Percentiles rank a stretch among this genome's conserved stretches.
Evolutionary conservation across 2,888 invertebrate species (phyloP).

Genomic region (Drosophila recens): DNA sequence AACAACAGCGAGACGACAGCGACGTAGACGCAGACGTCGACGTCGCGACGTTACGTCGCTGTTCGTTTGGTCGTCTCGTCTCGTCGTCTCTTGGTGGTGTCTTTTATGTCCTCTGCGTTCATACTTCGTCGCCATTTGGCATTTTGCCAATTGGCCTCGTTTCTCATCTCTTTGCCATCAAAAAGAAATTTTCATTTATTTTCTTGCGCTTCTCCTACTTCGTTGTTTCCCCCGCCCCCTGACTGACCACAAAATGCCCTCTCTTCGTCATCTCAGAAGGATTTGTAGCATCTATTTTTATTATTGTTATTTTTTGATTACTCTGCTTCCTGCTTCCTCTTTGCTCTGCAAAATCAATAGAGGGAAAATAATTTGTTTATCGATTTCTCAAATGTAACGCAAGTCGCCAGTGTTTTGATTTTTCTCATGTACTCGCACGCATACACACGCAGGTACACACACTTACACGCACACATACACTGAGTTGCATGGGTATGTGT

Average conservation of each 20-base stretch:
- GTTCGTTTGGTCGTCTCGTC: conserved; percentile 40
- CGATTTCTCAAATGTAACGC: conserved; percentile 74
- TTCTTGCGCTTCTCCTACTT: conserved; percentile 29
- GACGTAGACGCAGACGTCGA: conserved; percentile 27
- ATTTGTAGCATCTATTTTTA: conserved; percentile 19
- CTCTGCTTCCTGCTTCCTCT: conserved; percentile 12
- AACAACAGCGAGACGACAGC: conserved; percentile 43
- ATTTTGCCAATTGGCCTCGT: conserved; percentile 84
- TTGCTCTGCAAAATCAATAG: conserved; percentile 65
- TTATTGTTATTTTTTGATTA: conserved; percentile 7
- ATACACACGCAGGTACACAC: neutral
- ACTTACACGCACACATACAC: neutral
- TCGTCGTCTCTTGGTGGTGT: conserved; percentile 50
- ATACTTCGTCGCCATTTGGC: conserved; percentile 79
- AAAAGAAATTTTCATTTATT: conserved; percentile 59
- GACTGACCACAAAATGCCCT: conserved; percentile 2
- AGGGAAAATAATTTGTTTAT: conserved; percentile 56
- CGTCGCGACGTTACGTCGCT: conserved; percentile 51
- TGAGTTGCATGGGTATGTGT: conserved; percentile 5
- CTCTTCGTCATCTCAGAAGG: conserved; percentile 16
- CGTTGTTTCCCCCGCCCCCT: conserved; percentile 1
- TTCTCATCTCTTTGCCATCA: conserved; percentile 63
- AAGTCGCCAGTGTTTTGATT: conserved; percentile 64
- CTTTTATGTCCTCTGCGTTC: conserved; percentile 69
- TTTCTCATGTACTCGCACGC: conserved; percentile 35